These are phyloP conservation scores for Amphiprion ocellaris DNA, from an alignment of 2,113 vertebrate genomes.

Conservation along the genomic window DNA sequence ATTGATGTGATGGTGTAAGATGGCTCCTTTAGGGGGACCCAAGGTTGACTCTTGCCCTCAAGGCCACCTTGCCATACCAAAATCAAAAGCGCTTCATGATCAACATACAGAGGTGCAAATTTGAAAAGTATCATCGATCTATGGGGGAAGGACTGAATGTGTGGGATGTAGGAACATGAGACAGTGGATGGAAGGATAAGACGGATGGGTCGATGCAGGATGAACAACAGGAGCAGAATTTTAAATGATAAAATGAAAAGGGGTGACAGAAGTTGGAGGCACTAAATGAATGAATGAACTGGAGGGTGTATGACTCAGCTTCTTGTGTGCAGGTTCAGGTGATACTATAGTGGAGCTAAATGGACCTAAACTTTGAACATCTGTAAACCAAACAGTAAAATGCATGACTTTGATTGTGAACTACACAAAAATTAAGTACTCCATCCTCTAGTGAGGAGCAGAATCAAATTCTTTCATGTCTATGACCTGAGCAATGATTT, in stretches of 20 bases:
- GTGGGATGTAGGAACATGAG: neutral
- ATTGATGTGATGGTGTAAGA: constrained; percentile 30
- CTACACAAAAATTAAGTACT: constrained; percentile 14
- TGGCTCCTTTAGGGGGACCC: constrained; percentile 31
- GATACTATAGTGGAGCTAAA: constrained; percentile 1
- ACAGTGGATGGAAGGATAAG: neutral
- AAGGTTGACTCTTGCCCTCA: constrained; percentile 43
- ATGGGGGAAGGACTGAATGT: neutral
- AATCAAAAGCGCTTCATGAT: constrained; percentile 49
- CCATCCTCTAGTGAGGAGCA: neutral
- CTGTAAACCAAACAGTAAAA: neutral
- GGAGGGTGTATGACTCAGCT: neutral
- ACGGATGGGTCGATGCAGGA: neutral
- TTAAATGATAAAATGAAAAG: neutral
- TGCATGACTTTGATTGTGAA: constrained; percentile 9
- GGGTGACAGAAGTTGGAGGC: neutral
- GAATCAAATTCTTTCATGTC: constrained; percentile 11
- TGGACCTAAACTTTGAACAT: constrained; percentile 10
- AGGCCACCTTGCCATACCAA: constrained; percentile 36
- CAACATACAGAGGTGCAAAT: constrained; percentile 23
- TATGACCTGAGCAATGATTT: constrained; percentile 27
- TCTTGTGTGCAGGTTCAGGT: constrained; percentile 1
- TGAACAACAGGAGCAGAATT: neutral
- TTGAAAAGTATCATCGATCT: constrained; percentile 32
- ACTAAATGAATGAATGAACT: constrained; percentile 9